A percentile compares a stretch with the other conserved stretches of the same genome.
These are phyloP conservation scores for Strongylocentrotus purpuratus DNA, from an alignment of 35 echinoderm and acorn worm species.

Conservation along the genomic window DNA sequence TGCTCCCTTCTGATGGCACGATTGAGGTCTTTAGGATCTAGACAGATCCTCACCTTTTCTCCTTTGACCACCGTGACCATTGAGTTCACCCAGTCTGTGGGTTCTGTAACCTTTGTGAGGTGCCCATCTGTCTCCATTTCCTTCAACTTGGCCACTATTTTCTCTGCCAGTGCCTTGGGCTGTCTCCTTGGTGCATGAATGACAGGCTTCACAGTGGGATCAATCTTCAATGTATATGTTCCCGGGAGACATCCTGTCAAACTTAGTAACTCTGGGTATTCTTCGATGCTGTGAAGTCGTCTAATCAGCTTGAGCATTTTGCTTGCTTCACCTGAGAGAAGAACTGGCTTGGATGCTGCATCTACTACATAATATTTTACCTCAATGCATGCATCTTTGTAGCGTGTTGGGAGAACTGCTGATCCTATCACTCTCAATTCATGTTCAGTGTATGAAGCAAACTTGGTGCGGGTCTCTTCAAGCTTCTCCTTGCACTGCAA, in stretches of 20 bases:
- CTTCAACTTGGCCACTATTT: slow-evolving; percentile 57
- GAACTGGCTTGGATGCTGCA: slow-evolving; percentile 50
- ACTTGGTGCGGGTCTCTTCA: slow-evolving; percentile 39
- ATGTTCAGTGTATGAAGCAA: slow-evolving; percentile 70
- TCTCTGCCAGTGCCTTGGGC: slow-evolving; percentile 52
- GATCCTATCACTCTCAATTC: slow-evolving; percentile 55
- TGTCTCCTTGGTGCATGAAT: slow-evolving; percentile 70
- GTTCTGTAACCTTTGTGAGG: slow-evolving; percentile 64
- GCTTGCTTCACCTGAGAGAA: slow-evolving; percentile 64
- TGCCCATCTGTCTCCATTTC: slow-evolving; percentile 65
- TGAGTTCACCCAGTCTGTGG: slow-evolving; percentile 66
- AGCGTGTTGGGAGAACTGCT: slow-evolving; percentile 8
- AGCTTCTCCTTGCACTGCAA: background rate
- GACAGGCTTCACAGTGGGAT: slow-evolving; percentile 70
- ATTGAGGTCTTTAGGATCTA: slow-evolving; percentile 74
- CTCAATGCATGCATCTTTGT: slow-evolving; percentile 59
- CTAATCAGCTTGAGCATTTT: slow-evolving; percentile 52
- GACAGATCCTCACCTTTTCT: slow-evolving; percentile 71
- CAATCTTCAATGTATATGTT: slow-evolving; percentile 73
- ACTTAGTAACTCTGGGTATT: slow-evolving; percentile 59
- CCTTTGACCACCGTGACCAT: slow-evolving; percentile 64
- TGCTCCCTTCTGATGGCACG: slow-evolving; percentile 49
- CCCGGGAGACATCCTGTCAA: slow-evolving; percentile 75
- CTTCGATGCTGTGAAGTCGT: slow-evolving; percentile 55
- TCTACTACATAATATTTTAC: slow-evolving; percentile 66